Base-by-base conservation (phyloP, 1,140 invertebrate species). In the Coenobita brevimanus region DNA sequence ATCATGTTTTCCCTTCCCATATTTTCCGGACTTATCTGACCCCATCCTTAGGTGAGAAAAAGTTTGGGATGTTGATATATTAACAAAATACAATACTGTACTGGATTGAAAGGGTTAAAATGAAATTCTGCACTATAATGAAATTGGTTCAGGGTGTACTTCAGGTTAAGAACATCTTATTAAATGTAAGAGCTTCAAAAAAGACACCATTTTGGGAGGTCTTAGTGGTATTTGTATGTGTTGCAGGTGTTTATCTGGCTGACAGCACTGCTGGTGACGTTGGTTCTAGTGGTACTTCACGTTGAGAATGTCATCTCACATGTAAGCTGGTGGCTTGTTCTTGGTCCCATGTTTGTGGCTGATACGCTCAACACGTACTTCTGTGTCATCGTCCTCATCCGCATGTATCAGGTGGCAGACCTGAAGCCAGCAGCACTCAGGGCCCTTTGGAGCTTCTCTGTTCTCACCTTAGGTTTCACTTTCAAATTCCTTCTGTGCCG, bases 351-450 rank as follows among this genome's bases (percentile, higher is more conserved):
- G 36, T 99, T 98, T 93, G 94, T 97, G 30, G 96, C 96, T 89
- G 97, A 99, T 94, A 97, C 96, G 57, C 94, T 98, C 64, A 98
- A 97, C 93, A 95, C 96, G 21, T 99, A 99, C 93, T 98, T 99
- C 92, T 97, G 97, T 92, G 95, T 97, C 21, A 99, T 99, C 91
- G 96, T 99, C 64, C 97, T 98, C 91, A 97, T 99, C 91, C 94
- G 98, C 91, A 97, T 98, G 96, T 96, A 96, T 91, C 93, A 97
- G 91, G 96, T 97, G 91, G 95, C 95, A 78, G 94, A 95, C 91
- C 94, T 97, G 73, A 97, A 96, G 92, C 91, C 95, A 71, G 96
- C 97, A 41, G 92, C 96, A 13, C 93, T 97, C 87, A 94, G 97
- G 90, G 95, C 96, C 13, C 94, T 96, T 54, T 98, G 97, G 96